Percentiles rank a stretch among this genome's conserved stretches.
phyloP scores from a whole-genome alignment of 2,888 invertebrate genomes.

The Zhuqinia jingwanae region DNA sequence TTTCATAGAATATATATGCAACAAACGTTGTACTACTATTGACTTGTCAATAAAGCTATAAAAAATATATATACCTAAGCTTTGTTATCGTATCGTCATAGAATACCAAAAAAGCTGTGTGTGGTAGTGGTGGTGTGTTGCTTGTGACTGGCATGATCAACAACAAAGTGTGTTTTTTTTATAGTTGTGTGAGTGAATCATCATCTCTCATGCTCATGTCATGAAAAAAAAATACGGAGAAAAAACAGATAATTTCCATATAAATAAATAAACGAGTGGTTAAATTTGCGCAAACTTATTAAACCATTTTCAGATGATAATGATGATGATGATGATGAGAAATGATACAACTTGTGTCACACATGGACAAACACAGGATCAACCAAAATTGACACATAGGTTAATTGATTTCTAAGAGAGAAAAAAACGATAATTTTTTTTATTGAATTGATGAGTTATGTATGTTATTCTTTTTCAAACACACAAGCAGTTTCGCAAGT shows the following conservation, averaged over 20 bases:
- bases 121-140: no score
- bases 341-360: slow-evolving; percentile 33
- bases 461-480: no score
- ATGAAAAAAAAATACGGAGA: slow-evolving; percentile 23
- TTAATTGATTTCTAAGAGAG: slow-evolving; percentile 53
- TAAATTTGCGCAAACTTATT: slow-evolving; percentile 50
- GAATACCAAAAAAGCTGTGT: no score
- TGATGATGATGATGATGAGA: no score
- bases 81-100: no score
- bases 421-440: slow-evolving; percentile 32
- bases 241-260: slow-evolving; percentile 42
- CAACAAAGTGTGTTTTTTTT: background rate
- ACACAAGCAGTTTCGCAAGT: no score
- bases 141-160: no score
- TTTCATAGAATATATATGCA: background rate
- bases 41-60: slow-evolving; percentile 49
- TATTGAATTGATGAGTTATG: no score
- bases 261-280: slow-evolving; percentile 17
- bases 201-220: slow-evolving; percentile 11
- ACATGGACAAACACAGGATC: background rate
- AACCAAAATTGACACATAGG: slow-evolving; percentile 50
- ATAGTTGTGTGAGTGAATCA: background rate
- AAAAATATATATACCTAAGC: background rate
- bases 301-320: background rate
- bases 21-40: slow-evolving; percentile 25